Evolutionary conservation across 2,888 invertebrate genomes (phyloP).

Genomic region (Dromius quadrimaculatus): DNA sequence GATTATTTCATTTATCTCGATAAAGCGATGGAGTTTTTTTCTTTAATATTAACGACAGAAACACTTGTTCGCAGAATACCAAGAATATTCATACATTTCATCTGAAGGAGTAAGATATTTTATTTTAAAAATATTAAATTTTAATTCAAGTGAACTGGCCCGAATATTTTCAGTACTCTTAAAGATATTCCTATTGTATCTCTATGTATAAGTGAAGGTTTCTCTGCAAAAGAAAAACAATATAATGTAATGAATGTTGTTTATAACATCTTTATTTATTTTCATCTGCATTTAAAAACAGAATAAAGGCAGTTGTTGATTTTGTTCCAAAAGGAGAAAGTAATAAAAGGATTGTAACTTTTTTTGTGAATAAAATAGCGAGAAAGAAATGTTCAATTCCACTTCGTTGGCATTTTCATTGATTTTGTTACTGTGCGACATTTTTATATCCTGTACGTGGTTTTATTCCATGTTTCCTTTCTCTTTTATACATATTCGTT

Average conservation of each 20-base stretch:
- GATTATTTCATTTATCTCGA: no score
- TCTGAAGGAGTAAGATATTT: no score
- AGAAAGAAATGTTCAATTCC: neutral
- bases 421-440: slow-evolving; percentile 21
- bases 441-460: neutral
- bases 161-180: no score
- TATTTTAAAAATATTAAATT: no score
- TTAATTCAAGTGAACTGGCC: no score
- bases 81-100: no score
- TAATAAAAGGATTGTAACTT: slow-evolving; percentile 13
- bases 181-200: no score
- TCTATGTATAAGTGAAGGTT: no score
- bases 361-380: slow-evolving; percentile 15
- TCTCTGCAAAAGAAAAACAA: neutral
- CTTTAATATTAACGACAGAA: no score
- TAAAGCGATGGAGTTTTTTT: no score
- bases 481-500: slow-evolving; percentile 11
- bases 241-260: slow-evolving; percentile 22
- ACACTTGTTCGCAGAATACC: no score
- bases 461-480: neutral
- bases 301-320: slow-evolving; percentile 25
- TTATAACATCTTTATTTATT: slow-evolving; percentile 16
- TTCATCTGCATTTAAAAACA: slow-evolving; percentile 23
- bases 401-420: slow-evolving; percentile 14
- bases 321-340: slow-evolving; percentile 6